Evolutionary conservation across 2,797 vertebrate genomes (phyloP).

Genomic region (Oreochromis grahami): DNA sequence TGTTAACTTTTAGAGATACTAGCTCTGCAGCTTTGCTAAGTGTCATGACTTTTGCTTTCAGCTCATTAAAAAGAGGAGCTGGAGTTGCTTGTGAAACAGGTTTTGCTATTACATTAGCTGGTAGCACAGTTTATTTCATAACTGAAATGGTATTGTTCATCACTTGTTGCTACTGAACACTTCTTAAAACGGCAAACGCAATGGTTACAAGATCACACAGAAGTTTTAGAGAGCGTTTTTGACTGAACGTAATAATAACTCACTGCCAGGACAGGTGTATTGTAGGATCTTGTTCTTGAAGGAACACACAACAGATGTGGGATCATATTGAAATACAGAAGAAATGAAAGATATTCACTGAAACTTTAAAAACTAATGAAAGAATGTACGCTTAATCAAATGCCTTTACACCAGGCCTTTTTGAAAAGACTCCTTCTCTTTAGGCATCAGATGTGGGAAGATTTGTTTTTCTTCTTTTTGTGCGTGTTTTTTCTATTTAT

Average conservation of each 20-base stretch:
- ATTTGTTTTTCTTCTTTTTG: conserved; percentile 3
- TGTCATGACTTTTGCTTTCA: conserved; percentile 35
- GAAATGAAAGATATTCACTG: conserved; percentile 18
- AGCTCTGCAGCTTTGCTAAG: conserved; percentile 55
- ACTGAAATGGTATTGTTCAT: conserved; percentile 50
- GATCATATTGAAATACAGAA: conserved; percentile 24
- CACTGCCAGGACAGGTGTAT: conserved; percentile 59
- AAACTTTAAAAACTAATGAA: conserved; percentile 60
- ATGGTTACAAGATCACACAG: conserved; percentile 20
- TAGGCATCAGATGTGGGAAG: conserved; percentile 47
- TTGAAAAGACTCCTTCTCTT: conserved; percentile 48
- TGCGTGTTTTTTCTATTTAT: conserved; percentile 55
- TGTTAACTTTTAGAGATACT: conserved; percentile 44
- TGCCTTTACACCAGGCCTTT: conserved; percentile 74
- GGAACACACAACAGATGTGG: background rate
- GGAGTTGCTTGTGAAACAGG: conserved; percentile 16
- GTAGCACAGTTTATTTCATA: conserved; percentile 55
- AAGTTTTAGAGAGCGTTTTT: conserved; percentile 26
- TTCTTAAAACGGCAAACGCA: conserved; percentile 39
- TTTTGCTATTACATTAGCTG: conserved; percentile 34
- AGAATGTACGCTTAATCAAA: conserved; percentile 76
- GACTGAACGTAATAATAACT: conserved; percentile 28
- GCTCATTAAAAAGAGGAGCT: conserved; percentile 23
- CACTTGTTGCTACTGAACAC: conserved; percentile 64
- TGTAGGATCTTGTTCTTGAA: conserved; percentile 18